Conservation (phyloP, 2,888 invertebrate genomes). For the Cryptocheilus praepositus region DNA sequence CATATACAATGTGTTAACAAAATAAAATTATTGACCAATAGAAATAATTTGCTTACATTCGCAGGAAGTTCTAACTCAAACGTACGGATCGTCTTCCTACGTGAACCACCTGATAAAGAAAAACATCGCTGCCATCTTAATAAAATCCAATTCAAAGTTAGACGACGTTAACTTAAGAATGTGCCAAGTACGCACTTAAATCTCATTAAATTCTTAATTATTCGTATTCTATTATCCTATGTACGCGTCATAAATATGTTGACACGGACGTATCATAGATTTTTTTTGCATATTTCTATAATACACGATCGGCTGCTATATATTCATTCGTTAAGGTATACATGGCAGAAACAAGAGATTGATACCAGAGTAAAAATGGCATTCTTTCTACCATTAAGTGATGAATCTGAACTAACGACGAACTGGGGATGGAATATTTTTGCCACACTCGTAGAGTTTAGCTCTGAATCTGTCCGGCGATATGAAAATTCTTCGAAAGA, state of each 20-base stretch:
- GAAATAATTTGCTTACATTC: too few species aligned
- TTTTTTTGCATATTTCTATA: constrained; percentile 19
- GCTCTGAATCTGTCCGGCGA: too few species aligned
- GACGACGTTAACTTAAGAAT: constrained; percentile 4
- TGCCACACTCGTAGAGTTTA: too few species aligned
- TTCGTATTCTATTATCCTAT: constrained; percentile 2
- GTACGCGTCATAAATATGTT: constrained; percentile 8
- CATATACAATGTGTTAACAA: constrained; percentile 3
- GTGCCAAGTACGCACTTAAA: constrained; percentile 24
- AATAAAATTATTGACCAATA: background rate
- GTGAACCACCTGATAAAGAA: too few species aligned
- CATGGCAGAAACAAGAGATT: too few species aligned
- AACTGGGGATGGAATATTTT: too few species aligned
- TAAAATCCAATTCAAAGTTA: constrained; percentile 18
- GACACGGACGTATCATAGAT: constrained; percentile 13
- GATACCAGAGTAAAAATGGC: too few species aligned
- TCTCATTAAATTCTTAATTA: constrained; percentile 26
- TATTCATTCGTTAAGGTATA: constrained; percentile 11
- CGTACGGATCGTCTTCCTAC: too few species aligned
- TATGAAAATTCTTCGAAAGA: too few species aligned
- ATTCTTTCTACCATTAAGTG: too few species aligned
- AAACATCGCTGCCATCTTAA: too few species aligned
- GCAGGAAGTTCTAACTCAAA: background rate
- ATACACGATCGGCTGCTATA: constrained; percentile 2
- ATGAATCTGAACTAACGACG: too few species aligned